Conservation (phyloP, 2,113 vertebrate species). For the Rhea pennata region DNA sequence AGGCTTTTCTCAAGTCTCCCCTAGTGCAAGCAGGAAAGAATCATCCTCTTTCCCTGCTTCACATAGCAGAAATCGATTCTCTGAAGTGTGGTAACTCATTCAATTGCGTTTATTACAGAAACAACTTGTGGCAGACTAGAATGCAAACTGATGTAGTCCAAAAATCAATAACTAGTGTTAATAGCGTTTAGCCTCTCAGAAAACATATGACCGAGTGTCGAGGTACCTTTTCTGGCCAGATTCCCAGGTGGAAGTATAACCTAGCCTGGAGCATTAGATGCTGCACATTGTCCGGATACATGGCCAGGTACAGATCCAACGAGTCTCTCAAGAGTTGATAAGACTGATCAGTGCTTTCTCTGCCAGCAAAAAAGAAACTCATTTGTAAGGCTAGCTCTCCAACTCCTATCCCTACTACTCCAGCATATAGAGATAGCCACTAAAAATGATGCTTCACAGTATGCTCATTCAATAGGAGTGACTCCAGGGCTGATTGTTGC, state of each 20-base stretch:
- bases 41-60: neutral
- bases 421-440: neutral
- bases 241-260: slow-evolving; percentile 97
- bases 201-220: neutral
- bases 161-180: neutral
- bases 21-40: neutral
- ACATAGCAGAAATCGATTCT: neutral
- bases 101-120: neutral
- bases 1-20: neutral
- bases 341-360: slow-evolving; percentile 95
- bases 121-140: slow-evolving; percentile 12
- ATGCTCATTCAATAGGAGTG: neutral
- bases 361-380: slow-evolving; percentile 59
- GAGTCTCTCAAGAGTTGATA: slow-evolving; percentile 97
- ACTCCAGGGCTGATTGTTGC: rapidly evolving
- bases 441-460: neutral
- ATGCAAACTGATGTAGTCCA: neutral
- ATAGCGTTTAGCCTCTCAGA: neutral
- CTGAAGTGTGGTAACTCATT: neutral
- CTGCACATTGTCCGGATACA: slow-evolving; percentile 97
- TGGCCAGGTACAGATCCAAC: slow-evolving; percentile 95
- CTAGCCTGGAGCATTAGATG: slow-evolving; percentile 95
- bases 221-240: slow-evolving; percentile 98
- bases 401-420: neutral
- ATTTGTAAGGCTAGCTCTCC: neutral